phyloP scores from a whole-genome alignment of 2,797 vertebrate genomes.

The Salarias fasciatus region DNA sequence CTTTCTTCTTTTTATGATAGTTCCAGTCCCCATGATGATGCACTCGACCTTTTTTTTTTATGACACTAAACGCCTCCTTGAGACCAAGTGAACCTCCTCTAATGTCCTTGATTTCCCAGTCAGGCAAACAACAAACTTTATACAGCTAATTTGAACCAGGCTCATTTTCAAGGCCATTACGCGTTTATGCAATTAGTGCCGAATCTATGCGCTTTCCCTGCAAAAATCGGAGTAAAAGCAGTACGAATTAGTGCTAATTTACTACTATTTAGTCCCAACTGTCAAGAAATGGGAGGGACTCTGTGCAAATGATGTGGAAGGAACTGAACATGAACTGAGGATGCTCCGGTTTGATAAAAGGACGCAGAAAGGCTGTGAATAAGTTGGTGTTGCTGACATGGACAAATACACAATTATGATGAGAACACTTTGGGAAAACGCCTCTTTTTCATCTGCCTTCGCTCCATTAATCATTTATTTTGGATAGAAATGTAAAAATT shows the following conservation, averaged over 20 bases:
- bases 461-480: too few relatives aligned
- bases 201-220: conserved; percentile 92
- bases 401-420: not conserved
- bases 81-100: conserved; percentile 88
- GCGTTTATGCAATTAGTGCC: conserved; percentile 93
- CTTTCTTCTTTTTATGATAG: conserved; percentile 54
- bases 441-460: too few relatives aligned
- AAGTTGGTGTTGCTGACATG: conserved; percentile 59
- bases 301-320: conserved; percentile 91
- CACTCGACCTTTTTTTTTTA: conserved; percentile 31
- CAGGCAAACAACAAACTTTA: conserved; percentile 93
- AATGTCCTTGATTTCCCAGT: conserved; percentile 89
- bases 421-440: too few relatives aligned
- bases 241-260: conserved; percentile 93
- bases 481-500: too few relatives aligned
- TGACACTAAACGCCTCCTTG: conserved; percentile 77
- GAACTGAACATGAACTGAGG: conserved; percentile 73
- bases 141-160: conserved; percentile 87
- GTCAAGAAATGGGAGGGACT: conserved; percentile 86
- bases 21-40: conserved; percentile 23
- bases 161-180: conserved; percentile 94
- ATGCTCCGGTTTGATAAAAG: conserved; percentile 3
- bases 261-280: conserved; percentile 91
- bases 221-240: conserved; percentile 92
- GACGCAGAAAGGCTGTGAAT: conserved; percentile 48